phyloP scores from a whole-genome alignment of 2,888 invertebrate genomes.

The Eupithecia dodoneata region DNA sequence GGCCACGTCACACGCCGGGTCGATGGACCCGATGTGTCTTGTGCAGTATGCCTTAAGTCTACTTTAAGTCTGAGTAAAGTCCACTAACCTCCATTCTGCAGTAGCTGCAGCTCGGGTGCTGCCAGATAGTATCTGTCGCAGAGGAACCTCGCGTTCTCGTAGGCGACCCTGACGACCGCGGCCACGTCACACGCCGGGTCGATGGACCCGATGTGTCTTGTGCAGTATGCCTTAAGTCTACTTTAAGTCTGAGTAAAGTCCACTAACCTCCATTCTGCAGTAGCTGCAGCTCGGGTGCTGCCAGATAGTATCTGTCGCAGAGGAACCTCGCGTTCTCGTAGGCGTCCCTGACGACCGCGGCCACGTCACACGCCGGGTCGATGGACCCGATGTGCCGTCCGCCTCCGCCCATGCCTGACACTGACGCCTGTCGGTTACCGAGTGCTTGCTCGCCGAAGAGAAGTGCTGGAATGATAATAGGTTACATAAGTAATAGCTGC shows the following conservation, averaged over 20 bases:
- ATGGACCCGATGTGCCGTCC: constrained; percentile 97
- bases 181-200: constrained; percentile 98
- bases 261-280: constrained; percentile 91
- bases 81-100: constrained; percentile 92
- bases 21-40: constrained; percentile 98
- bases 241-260: too few relatives aligned
- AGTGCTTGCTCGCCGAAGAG: constrained; percentile 89
- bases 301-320: constrained; percentile 98
- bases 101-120: constrained; percentile 93
- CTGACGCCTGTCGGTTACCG: constrained; percentile 66
- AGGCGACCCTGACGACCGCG: constrained; percentile 96
- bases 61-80: too few relatives aligned
- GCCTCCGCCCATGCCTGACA: constrained; percentile 79
- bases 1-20: constrained; percentile 96
- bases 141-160: constrained; percentile 98
- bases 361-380: constrained; percentile 97
- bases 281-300: constrained; percentile 94
- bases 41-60: too few relatives aligned
- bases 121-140: constrained; percentile 99
- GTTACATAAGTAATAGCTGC: neutral
- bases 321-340: constrained; percentile 98
- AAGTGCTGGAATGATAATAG: constrained; percentile 85
- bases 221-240: too few relatives aligned
- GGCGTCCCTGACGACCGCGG: constrained; percentile 95
- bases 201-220: constrained; percentile 98